Base-by-base conservation (phyloP, 2,888 invertebrate genomes). In the Exephanes ischioxanthus region DNA sequence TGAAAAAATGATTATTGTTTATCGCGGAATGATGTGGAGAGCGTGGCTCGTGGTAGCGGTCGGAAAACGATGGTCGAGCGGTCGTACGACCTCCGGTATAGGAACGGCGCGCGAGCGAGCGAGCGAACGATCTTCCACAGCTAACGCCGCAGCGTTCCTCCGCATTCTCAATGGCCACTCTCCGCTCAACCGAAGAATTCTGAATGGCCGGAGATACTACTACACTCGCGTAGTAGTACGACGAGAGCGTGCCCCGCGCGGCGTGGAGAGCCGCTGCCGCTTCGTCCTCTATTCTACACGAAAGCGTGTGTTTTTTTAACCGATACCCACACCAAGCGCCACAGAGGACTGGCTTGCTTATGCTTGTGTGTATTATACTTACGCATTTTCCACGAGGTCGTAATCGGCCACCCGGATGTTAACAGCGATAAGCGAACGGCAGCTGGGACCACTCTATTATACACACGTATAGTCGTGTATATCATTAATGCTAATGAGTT, bases 101-200 rank as follows among this genome's bases (percentile, higher is more conserved):
- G 70, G 19, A 2, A 55, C 22, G 7, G n/a, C 61, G 33, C 30
- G 71, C 79, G 67, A 45, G 77, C 77, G 45, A 26, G 19, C 76
- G 76, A 14, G 51, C 80, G 26, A 67, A 26, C 71, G 55, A 70
- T 79, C 79, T 68, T 68, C 48, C 63, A 22, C 51, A 63, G 16
- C 63, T n/a, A 22, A 51, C 71, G 67, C 58, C 48, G 53, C 45
- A 55, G n/a, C 80, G 86, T 86, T 84, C 73, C 71, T 61, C 71
- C 83, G 61, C 67, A 83, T 84, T 83, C 82, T 86, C 84, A 87
- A 87, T 83, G 86, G 87, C 87, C 83, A 85, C 80, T 67, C 78
- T 55, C 68, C 61, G 51, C 53, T 61, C 41, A 66, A 61, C 51
- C 41, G 45, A 79, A 75, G 85, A 85, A 81, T 82, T 77, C 82